Evolutionary conservation across 2,113 vertebrate genomes (phyloP).

Genomic region (Coreoperca whiteheadi): DNA sequence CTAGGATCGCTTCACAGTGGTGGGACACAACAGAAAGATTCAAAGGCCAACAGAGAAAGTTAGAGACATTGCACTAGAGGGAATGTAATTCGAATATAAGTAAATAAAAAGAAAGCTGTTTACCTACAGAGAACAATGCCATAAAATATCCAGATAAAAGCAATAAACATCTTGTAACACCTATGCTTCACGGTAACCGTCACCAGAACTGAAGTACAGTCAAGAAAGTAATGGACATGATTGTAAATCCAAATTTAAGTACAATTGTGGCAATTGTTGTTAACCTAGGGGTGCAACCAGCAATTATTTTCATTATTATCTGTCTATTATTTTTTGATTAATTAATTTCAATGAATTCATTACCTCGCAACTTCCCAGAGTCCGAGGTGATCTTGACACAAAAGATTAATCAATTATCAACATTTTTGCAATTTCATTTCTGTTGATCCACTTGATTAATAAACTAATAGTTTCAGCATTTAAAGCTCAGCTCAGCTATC

Average conservation of each 20-base stretch:
- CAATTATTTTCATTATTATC: background rate
- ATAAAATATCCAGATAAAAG: background rate
- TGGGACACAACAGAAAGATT: constrained; percentile 1
- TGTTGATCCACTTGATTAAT: background rate
- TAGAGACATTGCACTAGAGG: background rate
- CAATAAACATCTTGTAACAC: background rate
- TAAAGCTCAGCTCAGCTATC: too few relatives aligned
- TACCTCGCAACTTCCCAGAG: too few relatives aligned
- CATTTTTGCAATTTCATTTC: background rate
- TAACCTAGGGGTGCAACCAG: too few relatives aligned
- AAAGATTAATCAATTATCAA: background rate
- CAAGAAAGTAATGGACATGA: background rate
- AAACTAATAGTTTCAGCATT: background rate
- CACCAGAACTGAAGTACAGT: background rate
- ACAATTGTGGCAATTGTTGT: background rate
- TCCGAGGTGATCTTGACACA: too few relatives aligned
- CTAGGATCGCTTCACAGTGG: background rate
- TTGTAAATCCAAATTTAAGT: background rate
- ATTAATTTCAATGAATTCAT: too few relatives aligned
- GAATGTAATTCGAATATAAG: constrained; percentile 1
- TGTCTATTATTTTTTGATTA: background rate
- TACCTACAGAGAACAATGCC: background rate
- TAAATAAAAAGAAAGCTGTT: background rate
- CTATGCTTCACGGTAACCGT: background rate
- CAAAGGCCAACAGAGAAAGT: constrained; percentile 3